These are phyloP conservation scores for Lynx canadensis DNA, from an alignment of 2,113 vertebrate genomes.

Conservation along the genomic window DNA sequence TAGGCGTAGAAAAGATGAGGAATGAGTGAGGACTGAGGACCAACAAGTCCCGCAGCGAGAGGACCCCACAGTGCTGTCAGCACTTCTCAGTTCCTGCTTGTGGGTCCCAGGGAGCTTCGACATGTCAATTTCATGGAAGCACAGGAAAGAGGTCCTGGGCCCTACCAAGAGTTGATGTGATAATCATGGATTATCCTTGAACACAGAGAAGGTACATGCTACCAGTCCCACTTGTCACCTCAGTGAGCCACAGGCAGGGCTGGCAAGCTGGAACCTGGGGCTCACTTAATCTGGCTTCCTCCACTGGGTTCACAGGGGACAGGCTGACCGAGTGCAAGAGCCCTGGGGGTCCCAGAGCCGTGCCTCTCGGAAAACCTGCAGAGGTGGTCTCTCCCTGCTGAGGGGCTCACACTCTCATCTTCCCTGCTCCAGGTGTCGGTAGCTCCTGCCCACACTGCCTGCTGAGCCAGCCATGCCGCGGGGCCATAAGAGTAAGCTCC, in stretches of 20 bases:
- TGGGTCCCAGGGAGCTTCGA: background rate
- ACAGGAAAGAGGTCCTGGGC: background rate
- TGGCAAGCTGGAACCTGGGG: background rate
- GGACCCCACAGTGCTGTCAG: no score
- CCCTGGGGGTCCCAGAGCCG: background rate
- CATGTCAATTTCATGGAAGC: background rate
- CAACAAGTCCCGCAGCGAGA: background rate
- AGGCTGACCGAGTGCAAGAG: background rate
- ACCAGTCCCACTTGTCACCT: background rate
- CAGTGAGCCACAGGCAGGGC: background rate
- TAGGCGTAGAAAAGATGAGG: no score
- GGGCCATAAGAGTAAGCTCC: constrained; percentile 50
- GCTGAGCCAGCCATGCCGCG: constrained; percentile 5
- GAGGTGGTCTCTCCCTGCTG: background rate
- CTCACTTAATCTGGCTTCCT: background rate
- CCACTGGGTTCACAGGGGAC: background rate
- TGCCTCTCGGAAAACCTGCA: background rate
- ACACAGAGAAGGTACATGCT: background rate
- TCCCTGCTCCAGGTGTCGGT: background rate
- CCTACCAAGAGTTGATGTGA: background rate
- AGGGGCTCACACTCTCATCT: background rate
- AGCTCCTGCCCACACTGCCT: background rate
- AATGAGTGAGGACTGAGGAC: no score
- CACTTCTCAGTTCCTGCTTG: background rate
- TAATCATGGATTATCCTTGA: background rate